A percentile compares a stretch with the other conserved stretches of the same genome.
Evolutionary conservation across 1,140 invertebrate genomes (phyloP).

Genomic region (Melanaphis sacchari): DNA sequence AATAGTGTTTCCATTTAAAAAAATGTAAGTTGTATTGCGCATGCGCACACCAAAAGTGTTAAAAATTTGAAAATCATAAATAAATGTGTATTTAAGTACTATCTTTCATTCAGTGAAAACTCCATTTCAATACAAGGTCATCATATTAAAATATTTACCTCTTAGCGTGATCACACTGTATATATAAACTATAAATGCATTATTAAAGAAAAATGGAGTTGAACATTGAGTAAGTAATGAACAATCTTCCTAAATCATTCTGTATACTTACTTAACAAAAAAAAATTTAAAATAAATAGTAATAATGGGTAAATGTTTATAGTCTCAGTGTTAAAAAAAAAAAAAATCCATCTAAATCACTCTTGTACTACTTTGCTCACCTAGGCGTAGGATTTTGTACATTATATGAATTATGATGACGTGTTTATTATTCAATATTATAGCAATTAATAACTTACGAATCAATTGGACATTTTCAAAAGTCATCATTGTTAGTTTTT

Average conservation of each 20-base stretch:
- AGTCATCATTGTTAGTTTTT: neutral
- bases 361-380: neutral
- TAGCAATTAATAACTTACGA: neutral
- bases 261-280: neutral
- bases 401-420: neutral
- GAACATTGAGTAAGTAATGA: too few species aligned
- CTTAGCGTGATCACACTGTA: too few species aligned
- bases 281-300: neutral
- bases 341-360: neutral
- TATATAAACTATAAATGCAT: too few species aligned
- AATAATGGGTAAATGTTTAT: neutral
- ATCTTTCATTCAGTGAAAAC: too few species aligned
- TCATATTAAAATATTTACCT: too few species aligned
- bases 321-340: neutral
- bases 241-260: neutral
- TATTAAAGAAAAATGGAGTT: too few species aligned
- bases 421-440: neutral
- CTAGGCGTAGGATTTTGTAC: neutral
- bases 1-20: too few species aligned
- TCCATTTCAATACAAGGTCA: too few species aligned
- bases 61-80: too few species aligned
- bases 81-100: too few species aligned
- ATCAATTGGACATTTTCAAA: neutral
- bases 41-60: too few species aligned
- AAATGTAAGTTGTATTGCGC: too few species aligned